Base-by-base conservation (phyloP, 2,888 invertebrate species). In the Gymnocheta viridis region DNA sequence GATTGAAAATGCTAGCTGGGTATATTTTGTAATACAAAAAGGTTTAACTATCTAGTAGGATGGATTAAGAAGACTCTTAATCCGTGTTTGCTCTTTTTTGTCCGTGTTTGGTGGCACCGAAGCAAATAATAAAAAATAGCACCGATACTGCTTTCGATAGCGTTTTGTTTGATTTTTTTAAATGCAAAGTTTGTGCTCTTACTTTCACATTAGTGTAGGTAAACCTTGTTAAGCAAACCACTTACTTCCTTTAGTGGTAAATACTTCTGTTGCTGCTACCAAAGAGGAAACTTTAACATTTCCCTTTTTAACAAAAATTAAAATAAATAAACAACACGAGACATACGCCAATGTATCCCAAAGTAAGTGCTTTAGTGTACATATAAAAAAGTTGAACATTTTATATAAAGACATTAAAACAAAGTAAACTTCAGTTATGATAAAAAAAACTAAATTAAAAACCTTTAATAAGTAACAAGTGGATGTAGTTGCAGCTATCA, bases 391-490 rank as follows among this genome's bases (percentile, higher is more conserved):
- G n/a, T n/a, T n/a, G n/a, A 60, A 35, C 22, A 62, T 51, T 51
- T 60, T 35, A 79, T 58, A 64, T 47, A 56, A 64, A 72, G 72
- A 70, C 54, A 62, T 54, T 44, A 47, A 69, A 54, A 54, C 64
- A 69, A 78, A 69, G 41, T 41, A 62, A 72, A 49, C 47, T 64
- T 41, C n/a, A 29, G 17, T 64, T 44, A 47, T 12, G 12, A 49
- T 22, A 44, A 60, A 32, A 17, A 41, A 32, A 12, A 60, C n/a
- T n/a, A 56, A 58, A 35, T 10, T 56, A 5, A 38, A 38, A 69
- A 62, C 24, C 69, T 78, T 51, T 70, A 69, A 79, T 70, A 64
- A 72, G 56, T 64, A 56, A 79, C 64, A 79, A 79, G 79, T 64
- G 70, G 56, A 38, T 72, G 47, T 38, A 44, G 24, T 38, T 29